Evolutionary conservation across 2,113 vertebrate genomes (phyloP), one percentile per base, ranked within the genome.

Genomic region (Bos taurus): DNA sequence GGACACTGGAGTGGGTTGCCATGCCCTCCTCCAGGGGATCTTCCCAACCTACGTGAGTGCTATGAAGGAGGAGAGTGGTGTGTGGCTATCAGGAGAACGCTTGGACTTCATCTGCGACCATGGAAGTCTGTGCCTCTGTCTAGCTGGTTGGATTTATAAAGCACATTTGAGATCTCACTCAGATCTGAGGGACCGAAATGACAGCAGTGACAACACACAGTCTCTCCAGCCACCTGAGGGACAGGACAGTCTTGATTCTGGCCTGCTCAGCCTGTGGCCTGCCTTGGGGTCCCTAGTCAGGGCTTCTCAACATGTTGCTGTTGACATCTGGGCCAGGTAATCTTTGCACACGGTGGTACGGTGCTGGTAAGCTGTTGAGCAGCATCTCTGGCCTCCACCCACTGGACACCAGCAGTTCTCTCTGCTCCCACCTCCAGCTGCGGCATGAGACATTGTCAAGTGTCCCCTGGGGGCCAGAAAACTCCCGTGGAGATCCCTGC

Each of bases 401-500:
- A 13, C 11, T 25, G 8, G 40, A 19, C 4, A 28, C 26, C 10
- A 30, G 40, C 33, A 13, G 40, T 7, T 1, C 17, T 77, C 6
- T 30, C 26, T 1, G 0, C 26, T 46, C 26, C 46, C 77, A 80
- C 46, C 15, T 50, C 4, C 77, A 30, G 84, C 12, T 30, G 57
- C 4, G 6, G 40, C 84, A 21, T 12, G 3, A 30, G 17, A 62
- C 1, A 0, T 48, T 4, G 28, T 40, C 43, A 2, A 5, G 59
- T 87, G 59, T 64, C 59, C 85, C 28, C 40, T 28, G 26, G 12
- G 85, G 30, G 30, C 43, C 48, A n/a, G 46, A n/a, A 25, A 46
- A 16, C 43, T 3, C 59, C 19, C 1, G 0, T 2, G 59, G 30
- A 88, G 85, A 88, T 12, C 28, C 10, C 43, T 30, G 7, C 43